Evolutionary conservation across 1,140 invertebrate species (phyloP).

Genomic region (Lycorma delicatula): DNA sequence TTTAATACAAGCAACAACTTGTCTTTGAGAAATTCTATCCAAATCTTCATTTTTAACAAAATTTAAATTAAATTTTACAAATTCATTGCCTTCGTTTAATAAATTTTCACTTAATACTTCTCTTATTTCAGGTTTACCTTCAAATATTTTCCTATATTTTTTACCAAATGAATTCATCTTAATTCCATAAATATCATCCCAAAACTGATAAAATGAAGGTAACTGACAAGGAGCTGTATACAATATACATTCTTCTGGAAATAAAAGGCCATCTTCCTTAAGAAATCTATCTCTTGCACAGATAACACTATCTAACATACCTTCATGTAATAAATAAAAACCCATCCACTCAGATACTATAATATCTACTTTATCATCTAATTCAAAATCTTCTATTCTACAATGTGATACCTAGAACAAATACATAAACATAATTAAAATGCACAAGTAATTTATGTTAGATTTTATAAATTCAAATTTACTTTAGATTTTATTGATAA

Average conservation of each 20-base stretch:
- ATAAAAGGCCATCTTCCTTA: conserved; percentile 45
- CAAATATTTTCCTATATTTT: conserved; percentile 13
- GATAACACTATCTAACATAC: conserved; percentile 91
- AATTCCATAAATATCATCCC: conserved; percentile 42
- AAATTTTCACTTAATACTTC: conserved; percentile 36
- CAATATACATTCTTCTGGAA: conserved; percentile 38
- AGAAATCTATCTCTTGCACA: conserved; percentile 86
- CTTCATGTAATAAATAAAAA: conserved; percentile 96
- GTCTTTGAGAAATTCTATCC: conserved; percentile 30
- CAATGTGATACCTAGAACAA: conserved; percentile 44
- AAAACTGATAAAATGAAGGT: conserved; percentile 51
- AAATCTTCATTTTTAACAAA: conserved; percentile 31
- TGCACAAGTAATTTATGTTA: no score
- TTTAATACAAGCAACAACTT: conserved; percentile 41
- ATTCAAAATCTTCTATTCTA: conserved; percentile 54
- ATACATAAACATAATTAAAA: no score
- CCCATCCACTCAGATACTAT: conserved; percentile 99
- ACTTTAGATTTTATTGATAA: no score
- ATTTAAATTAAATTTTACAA: conserved; percentile 35
- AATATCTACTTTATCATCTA: conserved; percentile 81
- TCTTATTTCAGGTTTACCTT: conserved; percentile 35
- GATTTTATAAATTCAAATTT: no score
- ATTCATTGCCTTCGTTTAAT: conserved; percentile 37
- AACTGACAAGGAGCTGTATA: conserved; percentile 59
- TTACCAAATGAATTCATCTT: conserved; percentile 23